Percentiles rank a stretch among this genome's conserved stretches.
phyloP scores from a whole-genome alignment of 2,797 vertebrate species.

The Crenuchus spilurus region DNA sequence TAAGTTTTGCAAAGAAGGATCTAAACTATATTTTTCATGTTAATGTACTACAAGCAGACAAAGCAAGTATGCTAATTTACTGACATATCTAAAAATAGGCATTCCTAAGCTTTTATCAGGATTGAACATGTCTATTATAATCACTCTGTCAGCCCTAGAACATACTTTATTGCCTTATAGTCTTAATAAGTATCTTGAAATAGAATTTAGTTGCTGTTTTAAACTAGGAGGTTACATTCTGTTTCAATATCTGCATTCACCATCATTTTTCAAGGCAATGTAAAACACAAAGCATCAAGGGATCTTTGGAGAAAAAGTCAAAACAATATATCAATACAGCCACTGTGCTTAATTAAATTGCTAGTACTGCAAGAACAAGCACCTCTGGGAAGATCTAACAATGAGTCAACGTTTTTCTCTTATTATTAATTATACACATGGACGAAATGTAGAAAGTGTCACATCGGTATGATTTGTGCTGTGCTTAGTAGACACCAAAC shows the following conservation, averaged over 20 bases:
- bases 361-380: conserved; percentile 6
- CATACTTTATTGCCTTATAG: too few species aligned
- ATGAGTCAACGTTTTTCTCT: not conserved
- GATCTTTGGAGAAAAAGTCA: conserved; percentile 12
- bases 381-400: conserved; percentile 13
- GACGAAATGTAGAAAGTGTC: conserved; percentile 6
- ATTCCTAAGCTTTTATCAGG: too few species aligned
- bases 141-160: too few species aligned
- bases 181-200: not conserved
- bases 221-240: not conserved
- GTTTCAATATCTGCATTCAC: not conserved
- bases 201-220: not conserved
- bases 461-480: not conserved
- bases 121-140: too few species aligned
- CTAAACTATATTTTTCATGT: too few species aligned
- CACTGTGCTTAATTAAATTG: not conserved
- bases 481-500: not conserved
- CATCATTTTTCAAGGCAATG: not conserved
- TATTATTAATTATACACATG: not conserved
- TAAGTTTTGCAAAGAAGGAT: too few species aligned
- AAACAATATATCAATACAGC: conserved; percentile 3
- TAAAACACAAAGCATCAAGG: not conserved
- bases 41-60: too few species aligned
- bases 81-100: too few species aligned
- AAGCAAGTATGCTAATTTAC: too few species aligned